phyloP scores from a whole-genome alignment of 2,113 vertebrate genomes.

The Ailuropoda melanoleuca region DNA sequence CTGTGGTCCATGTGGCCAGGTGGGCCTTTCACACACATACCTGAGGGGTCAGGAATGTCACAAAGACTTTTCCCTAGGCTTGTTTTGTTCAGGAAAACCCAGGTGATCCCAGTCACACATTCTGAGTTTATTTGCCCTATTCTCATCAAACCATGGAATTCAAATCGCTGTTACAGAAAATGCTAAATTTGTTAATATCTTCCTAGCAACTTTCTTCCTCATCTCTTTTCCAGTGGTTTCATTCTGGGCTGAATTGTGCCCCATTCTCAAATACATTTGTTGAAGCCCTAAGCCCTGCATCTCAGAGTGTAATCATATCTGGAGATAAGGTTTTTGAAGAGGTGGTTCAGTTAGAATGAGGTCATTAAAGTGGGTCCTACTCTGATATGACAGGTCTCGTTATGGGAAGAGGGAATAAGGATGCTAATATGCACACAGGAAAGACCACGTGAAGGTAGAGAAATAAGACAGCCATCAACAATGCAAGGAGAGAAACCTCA shows the following conservation, averaged over 20 bases:
- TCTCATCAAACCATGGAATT: not conserved
- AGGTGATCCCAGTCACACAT: not conserved
- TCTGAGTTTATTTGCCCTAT: too few relatives aligned
- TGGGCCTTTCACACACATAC: not conserved
- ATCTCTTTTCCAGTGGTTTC: not conserved
- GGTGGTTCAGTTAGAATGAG: not conserved
- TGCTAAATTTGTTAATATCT: not conserved
- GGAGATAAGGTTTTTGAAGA: not conserved
- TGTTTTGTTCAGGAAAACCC: not conserved
- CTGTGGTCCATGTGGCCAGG: not conserved
- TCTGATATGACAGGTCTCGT: not conserved
- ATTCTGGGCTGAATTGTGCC: not conserved
- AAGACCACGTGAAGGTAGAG: not conserved
- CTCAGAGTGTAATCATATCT: too few relatives aligned
- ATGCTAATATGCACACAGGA: not conserved
- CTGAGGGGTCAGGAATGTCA: not conserved
- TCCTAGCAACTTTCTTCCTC: not conserved
- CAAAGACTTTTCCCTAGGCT: not conserved
- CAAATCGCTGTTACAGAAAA: not conserved
- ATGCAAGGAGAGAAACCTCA: not conserved
- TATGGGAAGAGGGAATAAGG: not conserved
- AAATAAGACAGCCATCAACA: not conserved
- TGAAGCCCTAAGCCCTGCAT: not conserved
- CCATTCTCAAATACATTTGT: not conserved
- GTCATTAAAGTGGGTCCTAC: not conserved